Evolutionary conservation across 1,140 invertebrate genomes (phyloP), one percentile per base, ranked within the genome.

Genomic region (Holcopasites calliopsidis): DNA sequence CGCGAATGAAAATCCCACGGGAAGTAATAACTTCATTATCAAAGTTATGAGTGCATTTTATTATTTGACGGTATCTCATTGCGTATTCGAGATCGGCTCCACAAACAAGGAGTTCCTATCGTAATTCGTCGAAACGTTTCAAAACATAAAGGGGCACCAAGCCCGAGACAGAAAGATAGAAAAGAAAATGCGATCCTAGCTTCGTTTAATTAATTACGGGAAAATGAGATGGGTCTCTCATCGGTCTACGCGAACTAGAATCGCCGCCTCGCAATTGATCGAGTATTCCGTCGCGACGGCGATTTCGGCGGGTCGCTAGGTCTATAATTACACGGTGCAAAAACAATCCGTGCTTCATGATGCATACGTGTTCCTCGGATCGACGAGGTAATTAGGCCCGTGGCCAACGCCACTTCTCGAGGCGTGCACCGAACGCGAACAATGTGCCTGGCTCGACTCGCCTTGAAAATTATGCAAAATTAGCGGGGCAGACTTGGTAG

Each of bases 281-380:
- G 80, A 71, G 61, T 49, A 82, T 82, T 50, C 13, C 54, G 64
- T 61, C 26, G 42, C 52, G 55, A 23, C 33, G 54, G 42, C 60
- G 44, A 44, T 49, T 64, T 64, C 71, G 44, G 64, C 11, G 23
- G 79, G 70, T 78, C 69, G 79, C 80, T 74, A 58, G 77, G 62
- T 80, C 83, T 87, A 86, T 87, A 85, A 87, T 87, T 87, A 84
- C 68, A 65, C 75, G 31, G 21, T 74, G 70, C 73, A 81, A 87
- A 86, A 88, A 87, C 85, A 85, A 86, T 87, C 71, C 81, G 80
- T 83, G 81, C 71, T 87, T 74, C 68, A 73, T 73, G 82, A 86
- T 86, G 78, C 73, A 86, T 73, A 70, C 77, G 70, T 80, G 83
- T 84, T 80, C 79, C 75, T 65, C 60, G 73, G 61, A 87, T 88